These are phyloP conservation scores for Choristoneura rosaceana DNA, from an alignment of 2,888 invertebrate species.

Conservation along the genomic window DNA sequence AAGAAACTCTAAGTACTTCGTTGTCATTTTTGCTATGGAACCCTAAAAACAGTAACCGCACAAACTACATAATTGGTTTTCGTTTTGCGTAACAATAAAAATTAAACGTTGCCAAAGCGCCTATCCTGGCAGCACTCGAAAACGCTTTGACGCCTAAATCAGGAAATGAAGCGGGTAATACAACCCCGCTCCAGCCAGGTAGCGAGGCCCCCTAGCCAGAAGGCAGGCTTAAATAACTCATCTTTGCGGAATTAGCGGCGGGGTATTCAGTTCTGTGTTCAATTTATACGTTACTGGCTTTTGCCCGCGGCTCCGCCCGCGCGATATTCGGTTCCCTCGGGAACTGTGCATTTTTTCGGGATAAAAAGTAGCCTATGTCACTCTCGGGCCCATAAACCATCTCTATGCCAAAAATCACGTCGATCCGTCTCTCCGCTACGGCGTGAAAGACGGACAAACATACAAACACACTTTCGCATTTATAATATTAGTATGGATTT, in stretches of 20 bases:
- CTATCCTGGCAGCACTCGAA: neutral
- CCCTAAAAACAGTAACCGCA: neutral
- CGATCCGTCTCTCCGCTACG: too few species aligned
- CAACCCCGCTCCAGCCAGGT: conserved; percentile 8
- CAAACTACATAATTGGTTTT: neutral
- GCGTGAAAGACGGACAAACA: too few species aligned
- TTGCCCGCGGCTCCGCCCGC: too few species aligned
- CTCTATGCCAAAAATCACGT: too few species aligned
- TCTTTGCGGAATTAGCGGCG: conserved; percentile 11
- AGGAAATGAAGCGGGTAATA: conserved; percentile 13
- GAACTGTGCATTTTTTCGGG: too few species aligned
- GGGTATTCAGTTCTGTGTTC: conserved; percentile 3
- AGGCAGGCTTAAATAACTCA: conserved; percentile 29
- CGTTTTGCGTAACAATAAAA: neutral
- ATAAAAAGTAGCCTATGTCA: too few species aligned
- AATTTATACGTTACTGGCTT: too few species aligned
- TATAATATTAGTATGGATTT: too few species aligned
- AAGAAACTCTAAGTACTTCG: neutral
- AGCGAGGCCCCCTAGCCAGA: conserved; percentile 17
- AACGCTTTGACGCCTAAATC: neutral
- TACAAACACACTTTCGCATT: too few species aligned
- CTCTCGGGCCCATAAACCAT: too few species aligned
- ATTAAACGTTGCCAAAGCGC: neutral
- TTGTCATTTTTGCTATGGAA: neutral
- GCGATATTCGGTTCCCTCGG: too few species aligned